phyloP scores from a whole-genome alignment of 2,797 vertebrate species.

The Hoplostethus mediterraneus region DNA sequence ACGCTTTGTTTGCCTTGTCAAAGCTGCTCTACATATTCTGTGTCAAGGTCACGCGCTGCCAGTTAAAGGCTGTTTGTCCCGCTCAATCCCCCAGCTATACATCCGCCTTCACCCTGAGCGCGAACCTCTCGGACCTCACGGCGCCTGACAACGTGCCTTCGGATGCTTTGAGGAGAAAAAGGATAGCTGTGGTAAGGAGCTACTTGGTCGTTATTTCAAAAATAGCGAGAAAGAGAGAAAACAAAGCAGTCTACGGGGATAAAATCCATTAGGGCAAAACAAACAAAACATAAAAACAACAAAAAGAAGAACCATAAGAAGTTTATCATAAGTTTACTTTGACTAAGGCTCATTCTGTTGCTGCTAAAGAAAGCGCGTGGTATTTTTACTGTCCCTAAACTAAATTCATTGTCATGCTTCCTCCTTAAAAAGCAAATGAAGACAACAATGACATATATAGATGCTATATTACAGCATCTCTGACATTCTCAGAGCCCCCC shows the following conservation, averaged over 20 bases:
- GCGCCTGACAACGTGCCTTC: constrained; percentile 48
- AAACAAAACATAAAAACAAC: constrained; percentile 47
- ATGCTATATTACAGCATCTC: constrained; percentile 57
- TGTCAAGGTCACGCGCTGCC: constrained; percentile 75
- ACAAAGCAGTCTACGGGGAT: constrained; percentile 60
- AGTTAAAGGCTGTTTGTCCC: constrained; percentile 57
- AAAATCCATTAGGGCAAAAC: constrained; percentile 58
- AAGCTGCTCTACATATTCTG: constrained; percentile 70
- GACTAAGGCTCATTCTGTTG: constrained; percentile 22
- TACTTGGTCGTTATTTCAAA: constrained; percentile 66
- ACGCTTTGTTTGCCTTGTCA: constrained; percentile 79
- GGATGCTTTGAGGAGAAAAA: constrained; percentile 14
- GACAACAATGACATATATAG: constrained; percentile 29
- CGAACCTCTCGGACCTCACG: constrained; percentile 44
- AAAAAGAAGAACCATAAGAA: constrained; percentile 41
- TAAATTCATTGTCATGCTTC: constrained; percentile 26
- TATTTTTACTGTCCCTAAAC: constrained; percentile 29
- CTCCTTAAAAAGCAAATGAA: constrained; percentile 42
- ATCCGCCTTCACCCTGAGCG: constrained; percentile 36
- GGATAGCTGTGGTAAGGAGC: constrained; percentile 37
- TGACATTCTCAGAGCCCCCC: constrained; percentile 56
- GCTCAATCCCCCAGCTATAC: constrained; percentile 50
- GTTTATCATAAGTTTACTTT: constrained; percentile 48
- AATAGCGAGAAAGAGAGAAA: constrained; percentile 52
- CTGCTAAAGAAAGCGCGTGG: constrained; percentile 24